These are phyloP conservation scores for Rhinolophus sinicus DNA, from an alignment of 2,113 vertebrate species.

Conservation along the genomic window DNA sequence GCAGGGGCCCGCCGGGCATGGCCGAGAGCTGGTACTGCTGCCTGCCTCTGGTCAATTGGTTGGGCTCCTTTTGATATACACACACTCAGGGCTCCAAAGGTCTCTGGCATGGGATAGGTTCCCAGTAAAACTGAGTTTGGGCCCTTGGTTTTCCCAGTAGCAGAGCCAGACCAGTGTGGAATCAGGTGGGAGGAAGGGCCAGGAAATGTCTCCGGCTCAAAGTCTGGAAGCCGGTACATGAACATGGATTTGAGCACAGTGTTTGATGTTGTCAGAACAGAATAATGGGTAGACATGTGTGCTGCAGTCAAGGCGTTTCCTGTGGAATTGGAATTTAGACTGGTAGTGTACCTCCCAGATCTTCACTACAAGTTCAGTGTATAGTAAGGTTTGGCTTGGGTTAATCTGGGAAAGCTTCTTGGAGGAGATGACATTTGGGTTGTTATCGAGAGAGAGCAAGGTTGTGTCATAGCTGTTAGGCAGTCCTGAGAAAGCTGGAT, in stretches of 20 bases:
- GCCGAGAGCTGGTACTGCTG: not conserved
- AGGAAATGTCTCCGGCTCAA: not conserved
- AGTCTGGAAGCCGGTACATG: not conserved
- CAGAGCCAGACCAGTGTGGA: slow-evolving; percentile 32
- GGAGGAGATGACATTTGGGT: not conserved
- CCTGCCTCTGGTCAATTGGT: not conserved
- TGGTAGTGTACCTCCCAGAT: not conserved
- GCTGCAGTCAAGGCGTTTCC: not conserved
- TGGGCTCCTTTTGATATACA: slow-evolving; percentile 29
- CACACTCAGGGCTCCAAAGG: not conserved
- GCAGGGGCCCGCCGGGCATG: not conserved
- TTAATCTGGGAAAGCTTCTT: not conserved
- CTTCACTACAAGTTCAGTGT: not conserved
- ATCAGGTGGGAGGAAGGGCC: slow-evolving; percentile 10
- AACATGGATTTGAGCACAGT: not conserved
- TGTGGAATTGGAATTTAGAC: not conserved
- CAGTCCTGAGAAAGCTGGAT: slow-evolving; percentile 1
- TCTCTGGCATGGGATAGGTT: not conserved
- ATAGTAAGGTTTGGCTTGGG: not conserved
- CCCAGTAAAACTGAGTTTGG: slow-evolving; percentile 42
- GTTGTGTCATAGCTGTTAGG: not conserved
- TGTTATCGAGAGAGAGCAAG: not conserved
- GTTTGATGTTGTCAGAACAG: not conserved
- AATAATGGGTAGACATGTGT: not conserved
- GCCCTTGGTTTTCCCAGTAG: not conserved